These are phyloP conservation scores for Acanthisitta chloris DNA, from an alignment of 2,113 vertebrate genomes.

Conservation along the genomic window DNA sequence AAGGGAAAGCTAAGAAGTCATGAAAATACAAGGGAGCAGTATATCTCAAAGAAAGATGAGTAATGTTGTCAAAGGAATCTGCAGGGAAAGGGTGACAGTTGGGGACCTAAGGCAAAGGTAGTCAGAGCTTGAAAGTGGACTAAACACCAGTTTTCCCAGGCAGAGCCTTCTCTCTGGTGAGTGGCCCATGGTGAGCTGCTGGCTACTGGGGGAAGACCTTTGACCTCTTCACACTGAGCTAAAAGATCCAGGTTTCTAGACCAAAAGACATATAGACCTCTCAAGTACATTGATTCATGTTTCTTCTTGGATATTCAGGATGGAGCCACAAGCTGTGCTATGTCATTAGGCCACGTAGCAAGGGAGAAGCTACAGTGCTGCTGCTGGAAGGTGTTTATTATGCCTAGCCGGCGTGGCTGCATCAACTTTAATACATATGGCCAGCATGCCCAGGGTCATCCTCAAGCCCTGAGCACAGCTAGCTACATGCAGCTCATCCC, in stretches of 20 bases:
- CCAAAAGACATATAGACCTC: background rate
- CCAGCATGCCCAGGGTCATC: background rate
- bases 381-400: background rate
- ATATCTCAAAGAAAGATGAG: background rate
- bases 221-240: background rate
- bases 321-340: background rate
- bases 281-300: background rate
- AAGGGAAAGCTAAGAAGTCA: slow-evolving; percentile 1
- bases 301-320: background rate
- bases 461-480: background rate
- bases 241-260: background rate
- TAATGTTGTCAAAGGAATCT: background rate
- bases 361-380: background rate
- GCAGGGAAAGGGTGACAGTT: background rate
- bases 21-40: background rate
- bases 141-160: background rate
- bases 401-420: background rate
- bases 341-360: background rate
- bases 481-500: background rate
- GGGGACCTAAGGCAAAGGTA: background rate
- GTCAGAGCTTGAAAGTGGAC: background rate
- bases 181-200: background rate
- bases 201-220: background rate
- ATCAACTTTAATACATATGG: background rate
- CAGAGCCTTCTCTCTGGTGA: background rate